Evolutionary conservation across 2,888 invertebrate genomes (phyloP).

Genomic region (Lepidocyrtinus sp.): DNA sequence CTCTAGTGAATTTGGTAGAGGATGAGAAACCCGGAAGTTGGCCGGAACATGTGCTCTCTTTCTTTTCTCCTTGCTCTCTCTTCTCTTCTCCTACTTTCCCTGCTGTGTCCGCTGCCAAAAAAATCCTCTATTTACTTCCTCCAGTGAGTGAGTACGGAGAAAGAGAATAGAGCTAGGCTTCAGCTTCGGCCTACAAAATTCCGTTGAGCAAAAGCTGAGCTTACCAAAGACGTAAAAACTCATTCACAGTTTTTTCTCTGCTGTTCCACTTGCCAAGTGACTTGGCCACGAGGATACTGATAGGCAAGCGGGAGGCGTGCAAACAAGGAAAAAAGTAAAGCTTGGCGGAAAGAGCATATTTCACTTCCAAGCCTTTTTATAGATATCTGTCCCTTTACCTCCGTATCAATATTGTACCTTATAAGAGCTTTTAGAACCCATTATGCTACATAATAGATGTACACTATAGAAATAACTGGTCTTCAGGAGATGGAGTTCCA

Average conservation of each 20-base stretch:
- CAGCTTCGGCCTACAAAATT: background rate
- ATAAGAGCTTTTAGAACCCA: constrained; percentile 3
- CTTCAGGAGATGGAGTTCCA: constrained; percentile 46
- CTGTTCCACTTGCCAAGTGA: constrained; percentile 57
- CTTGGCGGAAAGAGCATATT: constrained; percentile 51
- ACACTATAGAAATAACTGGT: constrained; percentile 19
- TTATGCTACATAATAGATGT: background rate
- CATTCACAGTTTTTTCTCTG: constrained; percentile 53
- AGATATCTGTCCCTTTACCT: background rate
- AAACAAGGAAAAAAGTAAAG: constrained; percentile 25
- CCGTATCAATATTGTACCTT: background rate
- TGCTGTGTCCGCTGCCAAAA: constrained; percentile 47
- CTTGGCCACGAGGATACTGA: constrained; percentile 50
- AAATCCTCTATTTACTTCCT: constrained; percentile 53
- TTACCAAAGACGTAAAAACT: constrained; percentile 26
- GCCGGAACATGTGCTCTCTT: constrained; percentile 62
- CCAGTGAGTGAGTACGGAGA: constrained; percentile 15
- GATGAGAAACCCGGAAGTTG: constrained; percentile 62
- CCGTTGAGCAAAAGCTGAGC: background rate
- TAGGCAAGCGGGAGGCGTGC: constrained; percentile 42
- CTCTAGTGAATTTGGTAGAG: constrained; percentile 54
- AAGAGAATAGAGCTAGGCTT: constrained; percentile 25
- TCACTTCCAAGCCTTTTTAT: constrained; percentile 20
- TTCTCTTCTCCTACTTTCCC: constrained; percentile 45
- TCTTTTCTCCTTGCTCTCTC: constrained; percentile 57